phyloP scores from a whole-genome alignment of 2,113 vertebrate species.

The Pheucticus melanocephalus region DNA sequence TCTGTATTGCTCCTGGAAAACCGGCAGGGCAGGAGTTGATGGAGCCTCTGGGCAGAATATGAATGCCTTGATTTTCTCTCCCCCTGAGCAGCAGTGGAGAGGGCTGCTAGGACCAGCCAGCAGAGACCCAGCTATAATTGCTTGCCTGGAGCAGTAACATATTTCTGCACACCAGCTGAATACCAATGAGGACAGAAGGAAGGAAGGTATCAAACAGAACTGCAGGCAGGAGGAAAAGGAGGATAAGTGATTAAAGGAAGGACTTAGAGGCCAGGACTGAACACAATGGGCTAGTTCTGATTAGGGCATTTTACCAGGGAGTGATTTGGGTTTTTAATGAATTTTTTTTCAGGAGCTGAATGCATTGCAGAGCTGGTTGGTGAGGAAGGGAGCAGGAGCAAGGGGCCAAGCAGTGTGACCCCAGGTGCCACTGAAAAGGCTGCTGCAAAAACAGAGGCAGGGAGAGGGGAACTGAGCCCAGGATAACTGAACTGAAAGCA shows the following conservation, averaged over 20 bases:
- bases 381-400: not conserved
- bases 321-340: not conserved
- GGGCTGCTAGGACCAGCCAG: conserved; percentile 67
- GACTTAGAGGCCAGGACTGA: not conserved
- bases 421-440: not conserved
- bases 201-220: conserved; percentile 30
- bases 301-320: not conserved
- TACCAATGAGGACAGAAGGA: conserved; percentile 76
- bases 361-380: not conserved
- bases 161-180: conserved; percentile 75
- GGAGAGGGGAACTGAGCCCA: not conserved
- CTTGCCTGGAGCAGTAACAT: conserved; percentile 79
- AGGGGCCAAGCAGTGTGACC: not conserved
- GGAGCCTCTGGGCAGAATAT: conserved; percentile 65
- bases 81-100: conserved; percentile 62
- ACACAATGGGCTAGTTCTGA: not conserved
- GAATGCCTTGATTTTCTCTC: conserved; percentile 74
- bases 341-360: not conserved
- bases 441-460: not conserved
- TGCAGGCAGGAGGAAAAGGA: conserved; percentile 14
- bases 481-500: not conserved
- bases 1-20: conserved; percentile 22
- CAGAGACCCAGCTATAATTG: conserved; percentile 79
- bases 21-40: conserved; percentile 13
- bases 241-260: conserved; percentile 33